Conservation (phyloP, 1,140 invertebrate genomes). For the Artemia franciscana region DNA sequence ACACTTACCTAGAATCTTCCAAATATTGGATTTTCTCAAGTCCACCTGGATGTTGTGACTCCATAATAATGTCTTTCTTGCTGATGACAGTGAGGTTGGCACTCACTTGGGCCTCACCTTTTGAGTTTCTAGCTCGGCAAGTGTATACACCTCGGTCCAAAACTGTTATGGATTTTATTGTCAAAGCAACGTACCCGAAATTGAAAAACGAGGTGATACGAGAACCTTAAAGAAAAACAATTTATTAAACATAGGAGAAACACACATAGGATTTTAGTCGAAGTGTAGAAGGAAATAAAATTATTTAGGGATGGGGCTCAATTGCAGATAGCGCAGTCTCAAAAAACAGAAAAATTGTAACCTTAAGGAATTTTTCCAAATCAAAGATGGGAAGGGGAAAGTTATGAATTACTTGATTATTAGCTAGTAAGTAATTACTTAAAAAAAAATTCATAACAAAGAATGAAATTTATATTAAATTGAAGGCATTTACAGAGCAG, state of each 20-base stretch:
- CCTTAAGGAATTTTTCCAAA: too few species aligned
- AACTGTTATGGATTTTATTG: constrained; percentile 72
- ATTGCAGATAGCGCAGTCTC: too few species aligned
- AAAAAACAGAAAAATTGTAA: too few species aligned
- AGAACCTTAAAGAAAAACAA: constrained; percentile 37
- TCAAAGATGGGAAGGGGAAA: too few species aligned
- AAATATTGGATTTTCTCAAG: constrained; percentile 67
- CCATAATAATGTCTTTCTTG: constrained; percentile 58
- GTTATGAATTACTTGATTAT: too few species aligned
- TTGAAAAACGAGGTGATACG: constrained; percentile 85
- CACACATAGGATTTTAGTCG: constrained; percentile 6
- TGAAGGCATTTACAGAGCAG: too few species aligned
- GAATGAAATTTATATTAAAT: too few species aligned
- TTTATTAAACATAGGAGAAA: constrained; percentile 12
- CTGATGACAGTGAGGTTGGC: constrained; percentile 66
- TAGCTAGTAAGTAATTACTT: too few species aligned
- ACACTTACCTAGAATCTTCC: constrained; percentile 41
- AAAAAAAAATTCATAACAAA: too few species aligned
- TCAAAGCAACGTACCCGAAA: constrained; percentile 86
- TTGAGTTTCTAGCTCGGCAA: constrained; percentile 60
- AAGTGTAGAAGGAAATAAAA: too few species aligned
- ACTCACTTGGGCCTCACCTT: constrained; percentile 66
- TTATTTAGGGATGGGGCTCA: too few species aligned
- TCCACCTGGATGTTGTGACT: constrained; percentile 62
- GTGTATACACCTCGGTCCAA: constrained; percentile 80